Base-by-base conservation (phyloP, 2,113 vertebrate genomes). In the Accipiter cooperii region DNA sequence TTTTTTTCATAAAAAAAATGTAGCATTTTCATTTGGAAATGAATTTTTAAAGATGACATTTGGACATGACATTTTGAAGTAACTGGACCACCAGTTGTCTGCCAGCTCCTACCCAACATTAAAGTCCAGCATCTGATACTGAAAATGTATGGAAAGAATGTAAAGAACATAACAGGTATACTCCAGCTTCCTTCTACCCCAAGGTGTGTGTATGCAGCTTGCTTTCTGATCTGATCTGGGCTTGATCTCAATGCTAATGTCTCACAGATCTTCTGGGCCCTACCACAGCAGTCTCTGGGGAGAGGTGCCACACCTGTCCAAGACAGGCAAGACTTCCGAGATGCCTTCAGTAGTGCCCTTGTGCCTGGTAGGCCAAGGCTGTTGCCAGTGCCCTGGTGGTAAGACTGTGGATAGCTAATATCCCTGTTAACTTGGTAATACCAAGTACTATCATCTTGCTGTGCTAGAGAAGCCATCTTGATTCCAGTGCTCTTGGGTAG, bases 311-410 rank as follows among this genome's bases (percentile, higher is more conserved):
- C 26, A 21, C 25, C 13, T 22, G 57, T 60, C 8, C 36, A 36
- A n/a, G 17, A 31, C 12, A 76, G 40, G 26, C 57, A 58, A 26
- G 26, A 51, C 46, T 71, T 6, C 10, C 3, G 1, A 71, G 19
- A 34, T 26, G 12, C 6, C 29, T 78, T 64, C 36, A 34, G 24
- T 42, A 36, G 24, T 42, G 19, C 7, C 22, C 12, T 9, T 61
- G 7, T 61, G 51, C 24, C 21, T 71, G 20, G 5, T 26, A 36
- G 25, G 7, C 24, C 25, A 71, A 38, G 3, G 25, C 47, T 51
- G 31, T 34, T 74, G 19, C 34, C 40, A 54, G 40, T 2, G 1
- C 17, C 6, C 24, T 2, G 0, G 6, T 33, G 6, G 9, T 31
- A 68, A 66, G n/a, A 18, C n/a, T 76, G 7, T 75, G 68, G 24